These are phyloP conservation scores for Leptoteleia sp. DNA, from an alignment of 1,140 invertebrate species.

Conservation along the genomic window DNA sequence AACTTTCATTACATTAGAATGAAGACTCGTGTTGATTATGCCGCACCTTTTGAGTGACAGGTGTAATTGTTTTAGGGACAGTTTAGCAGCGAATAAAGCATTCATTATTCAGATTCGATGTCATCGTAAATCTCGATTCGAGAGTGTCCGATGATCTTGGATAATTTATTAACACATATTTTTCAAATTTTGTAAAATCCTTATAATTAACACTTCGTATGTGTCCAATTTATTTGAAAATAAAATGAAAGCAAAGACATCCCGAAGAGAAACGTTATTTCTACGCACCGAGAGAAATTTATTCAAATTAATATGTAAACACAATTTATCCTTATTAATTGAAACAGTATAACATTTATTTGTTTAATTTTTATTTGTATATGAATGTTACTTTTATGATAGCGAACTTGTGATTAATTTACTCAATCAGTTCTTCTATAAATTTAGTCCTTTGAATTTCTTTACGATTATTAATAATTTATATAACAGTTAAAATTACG, in stretches of 20 bases:
- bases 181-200: neutral
- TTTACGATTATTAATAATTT: constrained; percentile 1
- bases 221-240: neutral
- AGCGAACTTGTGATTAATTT: constrained; percentile 3
- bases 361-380: too few species aligned
- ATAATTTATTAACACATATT: neutral
- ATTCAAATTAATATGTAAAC: too few species aligned
- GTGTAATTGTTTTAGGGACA: constrained; percentile 26
- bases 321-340: too few species aligned
- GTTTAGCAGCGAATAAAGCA: constrained; percentile 5
- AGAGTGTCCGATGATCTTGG: neutral
- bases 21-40: constrained; percentile 28
- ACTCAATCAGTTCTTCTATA: constrained; percentile 5
- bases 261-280: too few species aligned
- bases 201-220: neutral
- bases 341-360: too few species aligned
- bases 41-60: constrained; percentile 20
- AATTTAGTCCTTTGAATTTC: constrained; percentile 3
- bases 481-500: constrained; percentile 8
- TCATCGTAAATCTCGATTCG: constrained; percentile 1
- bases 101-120: constrained; percentile 14
- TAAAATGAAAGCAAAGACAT: too few species aligned
- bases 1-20: constrained; percentile 5
- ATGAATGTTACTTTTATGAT: constrained; percentile 10
- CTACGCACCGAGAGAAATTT: too few species aligned